Evolutionary conservation across 2,797 vertebrate genomes (phyloP).

Genomic region (Botia almorhae): DNA sequence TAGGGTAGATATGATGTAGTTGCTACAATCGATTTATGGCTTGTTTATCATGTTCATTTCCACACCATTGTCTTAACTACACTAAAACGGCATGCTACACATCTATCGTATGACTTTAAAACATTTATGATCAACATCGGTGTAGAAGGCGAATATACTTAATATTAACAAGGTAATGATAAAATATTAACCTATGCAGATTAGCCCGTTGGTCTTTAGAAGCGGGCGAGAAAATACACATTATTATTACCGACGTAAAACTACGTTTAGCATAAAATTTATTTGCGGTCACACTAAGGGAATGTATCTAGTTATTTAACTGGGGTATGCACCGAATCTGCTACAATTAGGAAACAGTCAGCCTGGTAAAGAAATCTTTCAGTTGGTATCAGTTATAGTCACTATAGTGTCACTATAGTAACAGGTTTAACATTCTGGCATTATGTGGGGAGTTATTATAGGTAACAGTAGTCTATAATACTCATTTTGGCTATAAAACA

Average conservation of each 20-base stretch:
- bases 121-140: not conserved
- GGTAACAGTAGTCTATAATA: not conserved
- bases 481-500: not conserved
- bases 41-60: not conserved
- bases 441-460: not conserved
- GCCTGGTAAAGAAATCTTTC: not conserved
- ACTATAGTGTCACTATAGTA: not conserved
- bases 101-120: not conserved
- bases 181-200: not conserved
- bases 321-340: not conserved
- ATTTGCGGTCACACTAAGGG: not conserved
- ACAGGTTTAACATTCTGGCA: not conserved
- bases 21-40: not conserved
- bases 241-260: not conserved
- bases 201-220: not conserved
- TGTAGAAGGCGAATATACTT: not conserved
- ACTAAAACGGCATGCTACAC: not conserved
- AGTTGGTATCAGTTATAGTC: not conserved
- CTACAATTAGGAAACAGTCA: not conserved
- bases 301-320: not conserved
- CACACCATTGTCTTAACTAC: not conserved
- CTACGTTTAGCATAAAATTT: not conserved
- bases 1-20: not conserved
- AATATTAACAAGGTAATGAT: not conserved
- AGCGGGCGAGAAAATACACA: not conserved